A percentile compares a stretch with the other conserved stretches of the same genome.
phyloP scores from a whole-genome alignment of 2,797 vertebrate genomes.

The Pseudomugil gertrudae region DNA sequence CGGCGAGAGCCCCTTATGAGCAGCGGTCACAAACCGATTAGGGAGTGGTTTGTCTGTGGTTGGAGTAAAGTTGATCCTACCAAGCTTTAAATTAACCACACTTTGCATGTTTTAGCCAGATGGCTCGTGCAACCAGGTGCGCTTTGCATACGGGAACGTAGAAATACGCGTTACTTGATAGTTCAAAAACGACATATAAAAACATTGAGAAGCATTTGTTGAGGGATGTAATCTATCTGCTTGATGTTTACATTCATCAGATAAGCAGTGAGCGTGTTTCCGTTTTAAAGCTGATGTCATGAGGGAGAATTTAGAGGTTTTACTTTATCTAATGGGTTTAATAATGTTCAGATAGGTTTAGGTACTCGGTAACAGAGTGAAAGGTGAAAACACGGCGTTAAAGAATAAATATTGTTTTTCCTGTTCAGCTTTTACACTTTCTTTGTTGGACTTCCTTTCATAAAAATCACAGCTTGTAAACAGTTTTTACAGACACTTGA shows the following conservation, averaged over 20 bases:
- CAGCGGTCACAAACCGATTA: conserved; percentile 5
- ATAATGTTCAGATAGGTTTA: not conserved
- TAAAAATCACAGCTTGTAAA: not conserved
- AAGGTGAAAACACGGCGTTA: not conserved
- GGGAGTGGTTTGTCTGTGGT: conserved; percentile 6
- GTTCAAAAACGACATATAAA: conserved; percentile 11
- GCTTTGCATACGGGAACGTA: conserved; percentile 17
- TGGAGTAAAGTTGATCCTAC: conserved; percentile 7
- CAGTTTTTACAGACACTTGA: not conserved
- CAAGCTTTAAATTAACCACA: conserved; percentile 2
- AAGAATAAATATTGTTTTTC: not conserved
- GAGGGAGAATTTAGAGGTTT: not conserved
- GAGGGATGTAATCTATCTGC: conserved; percentile 7
- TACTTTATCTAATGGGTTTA: not conserved
- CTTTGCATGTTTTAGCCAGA: conserved; percentile 22
- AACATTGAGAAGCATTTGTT: not conserved
- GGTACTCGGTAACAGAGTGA: not conserved
- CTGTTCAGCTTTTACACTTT: not conserved
- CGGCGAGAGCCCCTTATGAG: not conserved
- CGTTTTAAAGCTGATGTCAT: no score
- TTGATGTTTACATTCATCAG: no score
- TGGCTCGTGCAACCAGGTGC: conserved; percentile 6
- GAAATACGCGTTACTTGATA: conserved; percentile 11
- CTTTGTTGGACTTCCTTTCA: not conserved
- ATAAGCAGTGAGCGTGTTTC: no score